Evolutionary conservation across 2,113 vertebrate genomes (phyloP), one percentile per base, ranked within the genome.

Genomic region (Acrocephalus arundinaceus): DNA sequence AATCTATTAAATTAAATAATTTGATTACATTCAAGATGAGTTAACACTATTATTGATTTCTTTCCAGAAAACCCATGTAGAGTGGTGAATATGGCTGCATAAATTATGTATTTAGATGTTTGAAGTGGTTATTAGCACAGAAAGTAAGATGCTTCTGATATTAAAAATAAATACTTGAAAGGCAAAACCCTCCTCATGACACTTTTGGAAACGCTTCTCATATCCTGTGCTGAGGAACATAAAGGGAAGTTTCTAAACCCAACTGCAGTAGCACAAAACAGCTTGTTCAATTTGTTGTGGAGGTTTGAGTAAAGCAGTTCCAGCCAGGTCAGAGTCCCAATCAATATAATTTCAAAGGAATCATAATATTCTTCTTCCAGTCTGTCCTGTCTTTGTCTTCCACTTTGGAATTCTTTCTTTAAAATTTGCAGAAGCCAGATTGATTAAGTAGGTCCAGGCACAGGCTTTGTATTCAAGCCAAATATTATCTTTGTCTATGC

Each of bases 231-330:
- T 73, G 57, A 81, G 31, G 15, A 77, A 7, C 30, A 70, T 28
- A 71, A 87, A 86, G 13, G 18, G 25, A 77, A 71, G 11, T 13
- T 71, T 74, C 18, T 48, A 89, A 85, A 91, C 33, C 43, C 52
- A 51, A 9, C 33, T 57, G 43, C 35, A 78, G 28, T 7, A 39
- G 12, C 27, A 43, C 21, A 67, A 52, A 74, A 37, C 8, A 84
- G 19, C 25, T 37, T 1, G 0, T 79, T 82, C 57, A 37, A 11
- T 65, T 73, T 2, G 2, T 4, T 79, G 8, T 0, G 2, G 49
- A 73, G 46, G 10, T 55, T 68, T 95, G 51, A 58, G 20, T 5
- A 39, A 61, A 83, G 23, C 27, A 25, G 1, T 33, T 23, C 59
- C 55, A 10, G 33, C 27, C 43, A 7, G 46, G 39, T 72, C 3